These are phyloP conservation scores for Rhabdomys pumilio DNA, from an alignment of 2,797 vertebrate genomes.

Conservation along the genomic window DNA sequence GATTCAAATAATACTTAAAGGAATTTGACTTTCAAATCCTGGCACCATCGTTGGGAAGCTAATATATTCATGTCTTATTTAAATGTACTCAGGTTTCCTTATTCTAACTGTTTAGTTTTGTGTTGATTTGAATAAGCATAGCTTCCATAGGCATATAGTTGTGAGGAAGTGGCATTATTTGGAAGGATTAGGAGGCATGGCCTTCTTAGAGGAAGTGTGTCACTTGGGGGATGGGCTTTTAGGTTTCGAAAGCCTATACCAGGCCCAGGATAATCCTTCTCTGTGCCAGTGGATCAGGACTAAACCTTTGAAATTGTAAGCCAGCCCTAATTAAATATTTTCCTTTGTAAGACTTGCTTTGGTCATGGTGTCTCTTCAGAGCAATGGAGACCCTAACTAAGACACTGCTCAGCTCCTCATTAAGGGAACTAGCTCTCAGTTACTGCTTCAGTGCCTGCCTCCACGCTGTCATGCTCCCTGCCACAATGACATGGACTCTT, in stretches of 20 bases:
- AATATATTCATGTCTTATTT: constrained; percentile 12
- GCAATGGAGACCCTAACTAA: too few species aligned
- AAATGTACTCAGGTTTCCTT: background rate
- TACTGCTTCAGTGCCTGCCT: background rate
- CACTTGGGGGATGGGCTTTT: background rate
- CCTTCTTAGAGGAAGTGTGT: background rate
- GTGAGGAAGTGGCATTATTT: background rate
- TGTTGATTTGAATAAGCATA: too few species aligned
- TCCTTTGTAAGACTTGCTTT: too few species aligned
- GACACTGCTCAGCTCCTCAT: too few species aligned
- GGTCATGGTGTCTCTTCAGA: too few species aligned
- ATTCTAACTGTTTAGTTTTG: background rate
- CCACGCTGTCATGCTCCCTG: background rate
- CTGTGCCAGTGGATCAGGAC: background rate
- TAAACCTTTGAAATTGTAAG: too few species aligned
- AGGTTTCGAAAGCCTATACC: background rate
- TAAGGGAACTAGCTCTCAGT: background rate
- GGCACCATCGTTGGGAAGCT: background rate
- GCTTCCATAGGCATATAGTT: too few species aligned
- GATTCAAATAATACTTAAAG: background rate
- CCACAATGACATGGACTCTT: background rate
- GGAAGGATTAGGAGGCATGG: background rate
- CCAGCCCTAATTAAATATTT: too few species aligned
- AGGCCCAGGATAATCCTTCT: background rate
- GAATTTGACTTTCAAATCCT: background rate